Evolutionary conservation across 2,113 vertebrate genomes (phyloP).

Genomic region (Suricata suricatta): DNA sequence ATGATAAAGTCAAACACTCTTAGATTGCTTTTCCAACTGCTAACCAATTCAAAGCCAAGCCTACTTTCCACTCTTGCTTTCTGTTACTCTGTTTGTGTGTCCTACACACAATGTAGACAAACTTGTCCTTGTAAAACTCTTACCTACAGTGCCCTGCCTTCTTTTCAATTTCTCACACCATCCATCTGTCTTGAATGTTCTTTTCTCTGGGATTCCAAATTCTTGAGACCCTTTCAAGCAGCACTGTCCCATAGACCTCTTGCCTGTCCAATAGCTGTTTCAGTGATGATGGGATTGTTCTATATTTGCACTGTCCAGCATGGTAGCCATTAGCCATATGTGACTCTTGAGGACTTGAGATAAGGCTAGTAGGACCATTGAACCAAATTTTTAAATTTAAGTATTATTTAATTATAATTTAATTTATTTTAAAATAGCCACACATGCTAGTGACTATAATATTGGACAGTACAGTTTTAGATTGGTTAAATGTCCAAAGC

Average conservation of each 20-base stretch:
- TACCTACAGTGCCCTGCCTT: background rate
- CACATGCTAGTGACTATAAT: background rate
- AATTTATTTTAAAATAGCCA: background rate
- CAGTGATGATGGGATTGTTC: no score
- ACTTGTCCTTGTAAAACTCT: background rate
- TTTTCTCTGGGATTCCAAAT: background rate
- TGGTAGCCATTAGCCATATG: background rate
- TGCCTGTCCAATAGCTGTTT: background rate
- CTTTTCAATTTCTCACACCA: background rate
- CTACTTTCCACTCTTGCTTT: background rate
- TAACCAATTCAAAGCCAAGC: background rate
- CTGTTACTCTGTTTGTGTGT: background rate
- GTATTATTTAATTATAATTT: background rate
- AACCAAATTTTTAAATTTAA: background rate
- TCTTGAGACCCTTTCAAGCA: background rate
- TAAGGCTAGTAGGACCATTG: background rate
- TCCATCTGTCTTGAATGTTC: background rate
- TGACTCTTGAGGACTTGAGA: background rate
- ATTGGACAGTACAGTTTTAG: background rate
- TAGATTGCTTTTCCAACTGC: background rate
- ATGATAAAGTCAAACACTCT: background rate
- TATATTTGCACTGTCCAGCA: background rate
- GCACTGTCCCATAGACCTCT: no score
- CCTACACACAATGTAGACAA: fast-evolving
- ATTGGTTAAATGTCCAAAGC: background rate